These are phyloP conservation scores for Vesta saturnalis DNA, from an alignment of 2,888 invertebrate genomes.

Conservation along the genomic window DNA sequence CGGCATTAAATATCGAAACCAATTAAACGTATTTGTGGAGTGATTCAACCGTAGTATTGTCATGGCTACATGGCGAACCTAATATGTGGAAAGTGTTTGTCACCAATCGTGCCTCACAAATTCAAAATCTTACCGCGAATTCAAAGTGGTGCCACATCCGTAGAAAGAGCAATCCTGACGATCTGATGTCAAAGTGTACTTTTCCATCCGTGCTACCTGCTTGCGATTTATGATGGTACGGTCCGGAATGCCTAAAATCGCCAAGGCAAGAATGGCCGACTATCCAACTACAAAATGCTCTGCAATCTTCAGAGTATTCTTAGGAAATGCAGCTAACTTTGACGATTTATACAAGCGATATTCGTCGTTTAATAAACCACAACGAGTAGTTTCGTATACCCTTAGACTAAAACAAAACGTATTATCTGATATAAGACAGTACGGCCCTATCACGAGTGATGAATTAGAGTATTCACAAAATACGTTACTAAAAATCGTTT, in stretches of 20 bases:
- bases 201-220: not conserved
- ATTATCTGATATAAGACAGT: not conserved
- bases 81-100: too few species aligned
- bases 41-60: too few species aligned
- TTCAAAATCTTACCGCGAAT: too few species aligned
- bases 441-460: too few species aligned
- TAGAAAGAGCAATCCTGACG: not conserved
- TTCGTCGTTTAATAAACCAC: constrained; percentile 2
- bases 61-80: too few species aligned
- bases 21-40: not conserved
- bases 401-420: not conserved
- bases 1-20: not conserved
- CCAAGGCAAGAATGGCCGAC: not conserved
- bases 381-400: too few species aligned
- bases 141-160: too few species aligned
- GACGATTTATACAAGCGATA: not conserved
- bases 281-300: not conserved
- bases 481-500: too few species aligned
- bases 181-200: not conserved
- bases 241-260: not conserved
- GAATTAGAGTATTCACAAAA: too few species aligned
- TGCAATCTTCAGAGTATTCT: not conserved
- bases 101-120: too few species aligned
- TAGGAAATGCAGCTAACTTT: not conserved
- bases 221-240: not conserved